These are phyloP conservation scores for Cheilosia soror DNA, from an alignment of 2,888 invertebrate species.

Conservation along the genomic window DNA sequence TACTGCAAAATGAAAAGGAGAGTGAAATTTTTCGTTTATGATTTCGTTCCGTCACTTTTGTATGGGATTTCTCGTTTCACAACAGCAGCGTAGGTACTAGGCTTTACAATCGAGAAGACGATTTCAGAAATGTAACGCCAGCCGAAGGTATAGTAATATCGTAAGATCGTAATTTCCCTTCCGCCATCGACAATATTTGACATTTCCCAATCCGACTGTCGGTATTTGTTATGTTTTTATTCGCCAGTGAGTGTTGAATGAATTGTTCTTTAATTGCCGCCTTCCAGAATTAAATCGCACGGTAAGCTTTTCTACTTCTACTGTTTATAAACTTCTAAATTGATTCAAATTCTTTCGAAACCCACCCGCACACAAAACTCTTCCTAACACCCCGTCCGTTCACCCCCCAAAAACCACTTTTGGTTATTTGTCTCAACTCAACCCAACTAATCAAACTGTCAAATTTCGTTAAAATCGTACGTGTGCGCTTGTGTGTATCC, in stretches of 20 bases:
- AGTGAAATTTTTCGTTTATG: too few species aligned
- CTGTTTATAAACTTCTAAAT: constrained; percentile 4
- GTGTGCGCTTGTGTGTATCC: constrained; percentile 77
- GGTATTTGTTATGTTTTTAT: constrained; percentile 72
- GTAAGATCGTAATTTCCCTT: constrained; percentile 55
- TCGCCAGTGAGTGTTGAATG: constrained; percentile 57
- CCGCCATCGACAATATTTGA: constrained; percentile 29
- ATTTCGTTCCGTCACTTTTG: too few species aligned
- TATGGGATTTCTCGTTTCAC: too few species aligned
- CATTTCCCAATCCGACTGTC: constrained; percentile 53
- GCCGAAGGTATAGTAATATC: not conserved
- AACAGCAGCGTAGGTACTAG: too few species aligned
- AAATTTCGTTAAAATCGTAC: constrained; percentile 72
- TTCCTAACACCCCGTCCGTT: constrained; percentile 21
- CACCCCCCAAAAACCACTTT: constrained; percentile 39
- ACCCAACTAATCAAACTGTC: constrained; percentile 72
- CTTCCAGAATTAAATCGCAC: constrained; percentile 18
- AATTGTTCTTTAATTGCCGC: constrained; percentile 46
- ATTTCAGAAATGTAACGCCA: not conserved
- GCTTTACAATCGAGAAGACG: too few species aligned
- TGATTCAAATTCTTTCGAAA: not conserved
- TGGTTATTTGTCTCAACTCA: constrained; percentile 58
- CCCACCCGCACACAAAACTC: constrained; percentile 2
- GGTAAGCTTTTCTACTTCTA: constrained; percentile 36
- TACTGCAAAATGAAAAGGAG: too few species aligned